phyloP scores from a whole-genome alignment of 2,888 invertebrate species.

The Nemurella pictetii region DNA sequence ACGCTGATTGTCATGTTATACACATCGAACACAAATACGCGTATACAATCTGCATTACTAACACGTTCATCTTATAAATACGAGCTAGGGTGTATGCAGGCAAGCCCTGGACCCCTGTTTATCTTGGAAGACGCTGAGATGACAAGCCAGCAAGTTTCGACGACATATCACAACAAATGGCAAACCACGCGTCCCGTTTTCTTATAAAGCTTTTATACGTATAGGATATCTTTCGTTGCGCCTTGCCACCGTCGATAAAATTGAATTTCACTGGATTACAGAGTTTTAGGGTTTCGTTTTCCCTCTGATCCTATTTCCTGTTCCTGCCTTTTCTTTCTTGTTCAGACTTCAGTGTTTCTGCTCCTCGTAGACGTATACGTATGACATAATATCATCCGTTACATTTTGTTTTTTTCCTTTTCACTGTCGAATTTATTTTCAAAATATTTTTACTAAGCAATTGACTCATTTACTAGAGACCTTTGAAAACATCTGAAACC shows the following conservation, averaged over 20 bases:
- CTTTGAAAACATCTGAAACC: neutral
- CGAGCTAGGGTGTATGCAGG: too few species aligned
- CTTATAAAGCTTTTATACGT: neutral
- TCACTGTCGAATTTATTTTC: too few species aligned
- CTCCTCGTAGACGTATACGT: neutral
- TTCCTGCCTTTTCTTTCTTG: neutral
- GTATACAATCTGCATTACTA: too few species aligned
- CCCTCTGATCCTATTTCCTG: neutral
- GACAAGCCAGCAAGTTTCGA: neutral
- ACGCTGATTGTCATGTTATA: too few species aligned
- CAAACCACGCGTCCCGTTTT: neutral
- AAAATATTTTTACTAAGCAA: too few species aligned
- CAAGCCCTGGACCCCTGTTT: too few species aligned
- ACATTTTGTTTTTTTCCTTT: too few species aligned
- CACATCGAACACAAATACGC: too few species aligned
- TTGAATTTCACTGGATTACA: neutral
- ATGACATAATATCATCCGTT: too few species aligned
- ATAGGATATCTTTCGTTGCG: neutral
- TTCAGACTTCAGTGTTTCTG: neutral
- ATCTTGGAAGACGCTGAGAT: too few species aligned
- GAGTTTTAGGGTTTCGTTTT: neutral
- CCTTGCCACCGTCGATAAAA: neutral
- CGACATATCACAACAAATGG: neutral
- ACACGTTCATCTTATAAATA: too few species aligned
- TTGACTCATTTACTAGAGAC: too few species aligned